Evolutionary conservation across 2,888 invertebrate genomes (phyloP), one percentile per base, ranked within the genome.

Genomic region (Kryphioiulus occultus): DNA sequence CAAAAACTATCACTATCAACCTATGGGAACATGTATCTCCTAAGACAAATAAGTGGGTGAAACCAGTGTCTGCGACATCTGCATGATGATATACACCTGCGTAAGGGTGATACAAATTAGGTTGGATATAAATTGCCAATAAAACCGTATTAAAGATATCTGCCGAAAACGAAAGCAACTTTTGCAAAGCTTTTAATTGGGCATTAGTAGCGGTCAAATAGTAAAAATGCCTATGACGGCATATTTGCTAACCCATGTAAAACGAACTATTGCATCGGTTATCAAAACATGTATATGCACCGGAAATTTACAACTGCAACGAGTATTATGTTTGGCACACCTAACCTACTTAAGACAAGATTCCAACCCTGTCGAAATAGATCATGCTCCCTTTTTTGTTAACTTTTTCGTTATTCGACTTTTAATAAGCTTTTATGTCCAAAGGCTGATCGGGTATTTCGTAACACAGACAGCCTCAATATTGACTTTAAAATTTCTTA

Each of bases 311-410:
- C 68, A 68, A 68, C 68, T 22, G 12, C 30, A 30, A 32, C 30
- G 4, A 30, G 30, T 30, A 26, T 85, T 39, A 44, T 85, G 85
- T 44, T 85, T 42, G 85, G 44, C 85, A 85, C 85, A 44, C 85
- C 85, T 85, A 85, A 85, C 85, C 85, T 85, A 85, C 44, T 85
- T 85, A 85, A 42, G 44, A 85, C 85, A 85, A 85, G 85, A 85
- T 85, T 85, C 85, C 85, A 85, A 39, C 39, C 22, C 7, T 42
- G 84, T 84, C 84, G 39, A 85, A 42, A 85, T 44, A 39, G 85
- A 85, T 19, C 85, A 39, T 44, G 39, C 17, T 78, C 26, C 26
- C 10, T 78, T 78, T 78, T 78, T 78, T 78, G 85, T n/a, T 9
- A 19, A 17, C 32, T 35, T 85, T 85, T n/a, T 26, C 12, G 22